phyloP scores from a whole-genome alignment of 2,797 vertebrate genomes.

The Danio albolineatus region DNA sequence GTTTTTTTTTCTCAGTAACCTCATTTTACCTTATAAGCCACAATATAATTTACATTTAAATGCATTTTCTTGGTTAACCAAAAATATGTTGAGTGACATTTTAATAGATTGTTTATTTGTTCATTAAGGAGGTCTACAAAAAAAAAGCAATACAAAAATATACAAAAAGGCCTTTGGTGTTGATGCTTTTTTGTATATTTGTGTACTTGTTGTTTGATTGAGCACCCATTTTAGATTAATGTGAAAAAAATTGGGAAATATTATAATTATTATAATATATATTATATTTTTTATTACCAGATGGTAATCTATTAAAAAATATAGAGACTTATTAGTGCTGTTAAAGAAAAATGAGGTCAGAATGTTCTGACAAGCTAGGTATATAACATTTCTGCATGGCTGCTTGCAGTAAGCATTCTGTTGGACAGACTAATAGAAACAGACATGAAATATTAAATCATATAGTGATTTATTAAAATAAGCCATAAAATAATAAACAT shows the following conservation, averaged over 20 bases:
- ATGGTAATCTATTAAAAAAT: not conserved
- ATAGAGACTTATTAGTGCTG: not conserved
- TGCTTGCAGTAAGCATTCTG: not conserved
- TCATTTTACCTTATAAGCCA: not conserved
- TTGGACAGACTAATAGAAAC: not conserved
- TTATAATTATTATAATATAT: too few relatives aligned
- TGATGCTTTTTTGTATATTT: too few relatives aligned
- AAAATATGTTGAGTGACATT: not conserved
- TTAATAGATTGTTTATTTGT: not conserved
- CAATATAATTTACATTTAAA: not conserved
- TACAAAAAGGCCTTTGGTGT: too few relatives aligned
- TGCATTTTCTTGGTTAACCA: not conserved
- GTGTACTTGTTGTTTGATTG: too few relatives aligned
- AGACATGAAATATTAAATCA: not conserved
- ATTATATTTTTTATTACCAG: not conserved
- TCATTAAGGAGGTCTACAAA: not conserved
- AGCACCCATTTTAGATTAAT: too few relatives aligned
- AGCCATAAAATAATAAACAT: slow-evolving; percentile 37
- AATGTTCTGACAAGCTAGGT: not conserved
- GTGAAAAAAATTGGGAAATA: not conserved
- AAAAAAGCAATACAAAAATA: too few relatives aligned
- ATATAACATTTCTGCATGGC: not conserved
- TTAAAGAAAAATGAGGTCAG: not conserved
- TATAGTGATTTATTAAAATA: slow-evolving; percentile 47
- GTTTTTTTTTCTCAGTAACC: not conserved